These are phyloP conservation scores for Malurus alboscapulatus DNA, from an alignment of 2,113 vertebrate genomes.

Conservation along the genomic window DNA sequence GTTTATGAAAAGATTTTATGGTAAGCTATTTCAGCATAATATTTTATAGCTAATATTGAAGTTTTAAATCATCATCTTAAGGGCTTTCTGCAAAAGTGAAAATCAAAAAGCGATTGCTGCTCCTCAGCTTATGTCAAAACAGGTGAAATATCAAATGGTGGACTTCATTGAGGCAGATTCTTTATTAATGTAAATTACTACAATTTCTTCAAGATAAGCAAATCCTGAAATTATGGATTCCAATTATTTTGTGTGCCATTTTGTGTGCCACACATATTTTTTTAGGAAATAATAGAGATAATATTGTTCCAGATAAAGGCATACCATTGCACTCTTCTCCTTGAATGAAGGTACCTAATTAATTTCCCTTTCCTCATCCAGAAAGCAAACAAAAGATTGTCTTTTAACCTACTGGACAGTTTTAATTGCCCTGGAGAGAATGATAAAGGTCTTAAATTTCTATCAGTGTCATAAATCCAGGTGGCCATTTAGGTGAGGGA, in stretches of 20 bases:
- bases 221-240: background rate
- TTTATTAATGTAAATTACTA: background rate
- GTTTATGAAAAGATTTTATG: background rate
- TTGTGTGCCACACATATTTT: background rate
- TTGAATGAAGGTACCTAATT: background rate
- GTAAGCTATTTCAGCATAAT: background rate
- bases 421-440: background rate
- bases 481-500: background rate
- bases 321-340: background rate
- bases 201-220: background rate
- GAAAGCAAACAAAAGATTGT: background rate
- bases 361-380: background rate
- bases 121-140: background rate
- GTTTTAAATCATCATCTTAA: background rate
- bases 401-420: background rate
- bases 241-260: background rate
- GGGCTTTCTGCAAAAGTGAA: background rate
- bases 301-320: background rate
- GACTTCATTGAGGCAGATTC: background rate
- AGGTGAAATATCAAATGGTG: background rate
- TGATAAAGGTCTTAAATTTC: background rate
- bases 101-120: background rate
- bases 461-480: background rate
- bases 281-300: background rate
- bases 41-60: background rate